phyloP scores from a whole-genome alignment of 1,140 invertebrate species.

The Oreohelix idahoensis region DNA sequence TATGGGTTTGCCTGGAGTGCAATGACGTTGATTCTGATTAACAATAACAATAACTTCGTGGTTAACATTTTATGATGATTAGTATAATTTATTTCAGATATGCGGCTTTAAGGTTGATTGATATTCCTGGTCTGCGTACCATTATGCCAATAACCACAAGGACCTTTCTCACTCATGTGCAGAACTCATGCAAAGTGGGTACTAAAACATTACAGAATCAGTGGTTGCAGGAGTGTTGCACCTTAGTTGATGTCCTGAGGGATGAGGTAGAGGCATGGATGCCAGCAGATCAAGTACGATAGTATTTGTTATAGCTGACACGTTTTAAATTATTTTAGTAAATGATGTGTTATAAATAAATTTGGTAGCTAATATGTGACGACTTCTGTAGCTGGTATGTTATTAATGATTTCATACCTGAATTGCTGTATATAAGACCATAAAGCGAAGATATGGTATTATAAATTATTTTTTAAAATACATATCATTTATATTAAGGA shows the following conservation, averaged over 20 bases:
- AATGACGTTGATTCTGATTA: no score
- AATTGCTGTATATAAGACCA: no score
- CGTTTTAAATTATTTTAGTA: background rate
- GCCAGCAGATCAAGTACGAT: conserved; percentile 51
- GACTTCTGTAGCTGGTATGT: no score
- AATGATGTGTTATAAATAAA: no score
- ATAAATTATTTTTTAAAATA: no score
- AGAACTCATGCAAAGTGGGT: conserved; percentile 57
- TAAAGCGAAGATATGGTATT: no score
- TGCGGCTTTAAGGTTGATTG: conserved; percentile 65
- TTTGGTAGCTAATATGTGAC: no score
- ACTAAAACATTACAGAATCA: conserved; percentile 52
- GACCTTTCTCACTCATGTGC: conserved; percentile 61
- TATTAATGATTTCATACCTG: no score
- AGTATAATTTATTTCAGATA: conserved; percentile 55
- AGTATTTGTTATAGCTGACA: background rate
- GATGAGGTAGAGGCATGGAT: conserved; percentile 81
- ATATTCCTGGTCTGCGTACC: conserved; percentile 60
- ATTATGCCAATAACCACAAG: conserved; percentile 71
- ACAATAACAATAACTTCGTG: no score
- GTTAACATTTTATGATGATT: background rate
- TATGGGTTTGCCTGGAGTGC: no score
- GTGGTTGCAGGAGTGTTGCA: conserved; percentile 82
- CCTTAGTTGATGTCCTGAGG: conserved; percentile 79
- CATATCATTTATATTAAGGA: no score